phyloP scores from a whole-genome alignment of 1,140 invertebrate genomes.

The Lanistes nyassanus region DNA sequence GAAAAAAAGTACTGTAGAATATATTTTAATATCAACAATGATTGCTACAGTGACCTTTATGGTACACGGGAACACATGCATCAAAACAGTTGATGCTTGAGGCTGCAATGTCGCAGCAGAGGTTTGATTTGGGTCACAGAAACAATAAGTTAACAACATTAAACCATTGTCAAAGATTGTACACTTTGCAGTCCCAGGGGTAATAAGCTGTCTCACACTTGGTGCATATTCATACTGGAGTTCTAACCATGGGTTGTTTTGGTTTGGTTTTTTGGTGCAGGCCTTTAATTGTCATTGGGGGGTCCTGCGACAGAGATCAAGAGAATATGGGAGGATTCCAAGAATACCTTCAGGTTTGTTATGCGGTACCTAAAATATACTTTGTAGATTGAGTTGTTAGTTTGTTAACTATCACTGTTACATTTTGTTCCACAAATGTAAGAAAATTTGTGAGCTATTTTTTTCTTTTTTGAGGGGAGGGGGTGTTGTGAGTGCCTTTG shows the following conservation, averaged over 20 bases:
- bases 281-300: conserved; percentile 91
- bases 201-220: neutral
- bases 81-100: no score
- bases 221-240: neutral
- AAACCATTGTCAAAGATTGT: no score
- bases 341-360: conserved; percentile 82
- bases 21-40: no score
- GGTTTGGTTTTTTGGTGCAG: conserved; percentile 61
- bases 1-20: no score
- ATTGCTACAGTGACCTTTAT: no score
- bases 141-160: neutral
- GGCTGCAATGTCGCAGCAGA: no score
- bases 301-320: conserved; percentile 89
- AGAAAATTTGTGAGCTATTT: neutral
- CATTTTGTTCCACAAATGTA: no score
- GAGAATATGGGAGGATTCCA: conserved; percentile 96
- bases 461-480: conserved; percentile 2
- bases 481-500: neutral
- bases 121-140: neutral
- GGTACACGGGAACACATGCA: no score
- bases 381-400: no score
- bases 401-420: no score
- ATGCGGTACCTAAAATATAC: neutral
- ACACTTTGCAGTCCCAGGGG: no score
- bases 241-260: neutral